Base-by-base conservation (phyloP, 2,888 invertebrate genomes). In the Isotomurus palustris region DNA sequence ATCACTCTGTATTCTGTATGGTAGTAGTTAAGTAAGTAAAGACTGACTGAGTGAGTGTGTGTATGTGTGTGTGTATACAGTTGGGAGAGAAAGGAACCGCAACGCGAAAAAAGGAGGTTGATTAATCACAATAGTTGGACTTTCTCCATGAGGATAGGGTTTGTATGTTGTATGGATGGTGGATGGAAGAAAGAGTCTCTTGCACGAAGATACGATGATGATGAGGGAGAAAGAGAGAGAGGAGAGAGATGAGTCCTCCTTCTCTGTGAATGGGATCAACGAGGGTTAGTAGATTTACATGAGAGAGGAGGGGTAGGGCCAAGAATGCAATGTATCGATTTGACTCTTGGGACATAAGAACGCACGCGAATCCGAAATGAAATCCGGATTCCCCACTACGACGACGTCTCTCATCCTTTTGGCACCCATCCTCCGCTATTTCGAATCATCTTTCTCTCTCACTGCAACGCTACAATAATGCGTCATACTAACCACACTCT, bases 311-410 rank as follows among this genome's bases (percentile, higher is more conserved):
- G 58, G 58, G 55, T 52, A 59, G 58, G 61, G 61, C 58, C 51
- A 64, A 53, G 64, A 64, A 68, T 66, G 68, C 67, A 68, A 58
- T 68, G 61, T 69, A 69, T 69, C 66, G 68, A 69, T 69, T 68
- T 65, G 66, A 67, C 66, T 67, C 65, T 67, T 65, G 66, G 68
- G 68, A 69, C 64, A 62, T 53, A 56, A 61, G 66, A 66, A 64
- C 64, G 64, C 64, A 66, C 64, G 66, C 64, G 66, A 64, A 64
- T 66, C 62, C 58, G 61, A 60, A 63, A 58, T 56, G 60, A 62
- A 65, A 62, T 63, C 68, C 64, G 62, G 64, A 64, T 64, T 53
- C 62, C 56, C 52, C 58, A 54, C 59, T 58, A 24, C 49, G 35
- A 24, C 40, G 36, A 60, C 50, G 50, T 45, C 49, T 55, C 56